Percentiles rank a stretch among this genome's conserved stretches.
Evolutionary conservation across 2,113 vertebrate genomes (phyloP).

Genomic region (Scytalopus superciliaris): DNA sequence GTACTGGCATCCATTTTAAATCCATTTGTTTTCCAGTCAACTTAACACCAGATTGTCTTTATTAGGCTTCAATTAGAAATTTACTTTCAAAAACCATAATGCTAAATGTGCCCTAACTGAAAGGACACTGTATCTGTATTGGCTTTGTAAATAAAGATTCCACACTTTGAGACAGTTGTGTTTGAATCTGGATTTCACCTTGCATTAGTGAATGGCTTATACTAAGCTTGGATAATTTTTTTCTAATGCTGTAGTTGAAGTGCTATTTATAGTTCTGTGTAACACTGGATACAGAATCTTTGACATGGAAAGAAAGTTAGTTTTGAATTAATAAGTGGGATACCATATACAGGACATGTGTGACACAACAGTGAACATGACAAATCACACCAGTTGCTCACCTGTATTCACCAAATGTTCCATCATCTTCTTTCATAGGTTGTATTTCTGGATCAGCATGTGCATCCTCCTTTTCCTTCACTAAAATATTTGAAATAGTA

Average conservation of each 20-base stretch:
- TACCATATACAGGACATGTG: neutral
- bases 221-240: neutral
- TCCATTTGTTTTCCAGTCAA: neutral
- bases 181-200: neutral
- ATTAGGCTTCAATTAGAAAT: neutral
- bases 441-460: slow-evolving; percentile 98
- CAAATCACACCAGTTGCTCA: slow-evolving; percentile 71
- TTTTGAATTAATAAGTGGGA: neutral
- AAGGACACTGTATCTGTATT: neutral
- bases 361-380: neutral
- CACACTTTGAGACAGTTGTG: neutral
- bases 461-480: slow-evolving; percentile 98
- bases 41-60: neutral
- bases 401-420: slow-evolving; percentile 99
- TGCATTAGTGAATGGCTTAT: neutral
- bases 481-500: slow-evolving; percentile 71
- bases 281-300: neutral
- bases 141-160: neutral
- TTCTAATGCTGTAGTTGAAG: neutral
- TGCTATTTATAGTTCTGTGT: neutral
- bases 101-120: neutral
- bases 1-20: neutral
- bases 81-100: neutral
- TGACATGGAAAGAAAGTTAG: neutral
- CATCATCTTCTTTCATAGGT: slow-evolving; percentile 99